phyloP scores from a whole-genome alignment of 2,797 vertebrate species.

The Gallinago stenura region DNA sequence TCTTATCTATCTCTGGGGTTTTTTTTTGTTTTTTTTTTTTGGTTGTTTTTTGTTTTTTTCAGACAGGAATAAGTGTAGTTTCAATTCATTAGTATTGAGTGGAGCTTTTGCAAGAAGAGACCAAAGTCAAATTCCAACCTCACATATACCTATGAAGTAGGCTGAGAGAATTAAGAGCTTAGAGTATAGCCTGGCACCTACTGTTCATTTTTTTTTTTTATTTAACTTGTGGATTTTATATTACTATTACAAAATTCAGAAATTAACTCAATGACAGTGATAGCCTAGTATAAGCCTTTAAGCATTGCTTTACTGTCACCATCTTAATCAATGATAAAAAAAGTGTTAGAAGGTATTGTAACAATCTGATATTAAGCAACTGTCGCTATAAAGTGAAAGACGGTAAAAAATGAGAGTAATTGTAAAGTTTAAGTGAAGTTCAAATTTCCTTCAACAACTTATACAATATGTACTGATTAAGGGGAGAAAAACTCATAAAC shows the following conservation, averaged over 20 bases:
- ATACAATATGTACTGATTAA: not conserved
- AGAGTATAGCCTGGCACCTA: not conserved
- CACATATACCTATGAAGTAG: not conserved
- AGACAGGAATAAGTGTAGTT: not conserved
- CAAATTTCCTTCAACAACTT: not conserved
- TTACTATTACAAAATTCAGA: not conserved
- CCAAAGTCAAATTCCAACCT: not conserved
- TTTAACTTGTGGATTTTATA: not conserved
- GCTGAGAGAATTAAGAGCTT: not conserved
- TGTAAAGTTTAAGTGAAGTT: not conserved
- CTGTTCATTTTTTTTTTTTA: not conserved
- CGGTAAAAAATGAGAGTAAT: not conserved
- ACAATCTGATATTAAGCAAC: not conserved
- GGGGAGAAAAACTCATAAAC: not conserved
- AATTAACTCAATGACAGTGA: not conserved
- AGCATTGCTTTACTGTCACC: not conserved
- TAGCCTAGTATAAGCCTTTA: not conserved
- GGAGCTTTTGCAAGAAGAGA: not conserved
- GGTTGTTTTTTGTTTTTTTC: no score
- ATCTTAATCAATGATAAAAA: not conserved
- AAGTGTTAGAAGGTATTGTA: not conserved
- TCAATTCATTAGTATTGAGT: not conserved
- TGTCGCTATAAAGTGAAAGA: not conserved
- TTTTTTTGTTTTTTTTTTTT: not conserved
- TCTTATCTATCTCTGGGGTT: no score